A percentile compares a stretch with the other conserved stretches of the same genome.
phyloP scores from a whole-genome alignment of 2,888 invertebrate species.

The Lasioglossum marginatum region DNA sequence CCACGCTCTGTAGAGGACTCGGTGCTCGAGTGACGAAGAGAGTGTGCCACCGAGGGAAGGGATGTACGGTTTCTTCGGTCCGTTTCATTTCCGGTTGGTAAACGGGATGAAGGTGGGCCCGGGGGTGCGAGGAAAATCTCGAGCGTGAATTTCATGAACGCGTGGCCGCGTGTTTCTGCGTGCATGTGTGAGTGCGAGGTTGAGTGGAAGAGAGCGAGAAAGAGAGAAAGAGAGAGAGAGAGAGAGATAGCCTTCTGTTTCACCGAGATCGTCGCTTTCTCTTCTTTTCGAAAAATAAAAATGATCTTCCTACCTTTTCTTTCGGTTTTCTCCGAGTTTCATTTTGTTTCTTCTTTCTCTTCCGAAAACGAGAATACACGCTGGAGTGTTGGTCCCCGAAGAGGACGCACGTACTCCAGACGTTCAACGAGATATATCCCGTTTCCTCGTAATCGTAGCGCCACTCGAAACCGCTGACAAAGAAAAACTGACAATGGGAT shows the following conservation, averaged over 20 bases:
- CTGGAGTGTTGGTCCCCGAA: background rate
- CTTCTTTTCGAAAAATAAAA: conserved; percentile 17
- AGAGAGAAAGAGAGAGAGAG: background rate
- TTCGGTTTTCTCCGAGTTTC: background rate
- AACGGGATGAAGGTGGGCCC: background rate
- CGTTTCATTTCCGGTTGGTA: conserved; percentile 2
- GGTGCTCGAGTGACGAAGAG: conserved; percentile 23
- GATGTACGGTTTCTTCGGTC: background rate
- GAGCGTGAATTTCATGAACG: conserved; percentile 8
- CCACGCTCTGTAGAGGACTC: conserved; percentile 31
- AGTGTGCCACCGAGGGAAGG: background rate
- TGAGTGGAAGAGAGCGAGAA: background rate
- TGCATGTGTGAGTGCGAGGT: background rate
- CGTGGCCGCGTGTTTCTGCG: background rate
- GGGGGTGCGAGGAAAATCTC: background rate
- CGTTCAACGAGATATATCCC: conserved; percentile 3
- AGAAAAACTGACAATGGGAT: background rate
- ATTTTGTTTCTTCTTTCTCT: background rate
- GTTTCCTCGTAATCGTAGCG: conserved; percentile 61
- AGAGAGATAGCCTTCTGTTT: background rate
- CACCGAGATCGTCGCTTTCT: conserved; percentile 26
- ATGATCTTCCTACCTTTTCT: conserved; percentile 26
- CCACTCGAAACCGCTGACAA: conserved; percentile 52
- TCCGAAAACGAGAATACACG: background rate
- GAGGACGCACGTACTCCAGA: background rate